A percentile compares a stretch with the other conserved stretches of the same genome.
phyloP scores from a whole-genome alignment of 2,888 invertebrate genomes.

The Nomada goodeniana region DNA sequence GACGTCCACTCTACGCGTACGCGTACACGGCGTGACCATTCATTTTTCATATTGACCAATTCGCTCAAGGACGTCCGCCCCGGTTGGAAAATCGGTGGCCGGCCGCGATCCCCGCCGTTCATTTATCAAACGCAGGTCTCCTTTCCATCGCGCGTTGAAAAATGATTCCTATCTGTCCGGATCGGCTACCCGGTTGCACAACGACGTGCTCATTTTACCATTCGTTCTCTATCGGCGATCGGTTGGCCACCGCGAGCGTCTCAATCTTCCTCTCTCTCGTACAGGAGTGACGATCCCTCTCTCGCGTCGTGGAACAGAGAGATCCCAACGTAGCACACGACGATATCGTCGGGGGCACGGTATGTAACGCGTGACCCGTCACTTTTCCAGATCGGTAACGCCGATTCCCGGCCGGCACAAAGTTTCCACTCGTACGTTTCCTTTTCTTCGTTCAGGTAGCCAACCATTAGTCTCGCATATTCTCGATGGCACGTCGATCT shows the following conservation, averaged over 20 bases:
- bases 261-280: constrained; percentile 63
- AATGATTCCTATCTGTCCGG: constrained; percentile 31
- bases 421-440: constrained; percentile 42
- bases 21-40: constrained; percentile 2
- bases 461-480: constrained; percentile 70
- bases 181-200: constrained; percentile 44
- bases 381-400: constrained; percentile 75
- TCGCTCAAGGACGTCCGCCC: constrained; percentile 48
- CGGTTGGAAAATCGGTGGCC: constrained; percentile 58
- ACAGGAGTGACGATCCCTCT: constrained; percentile 25
- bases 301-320: constrained; percentile 36
- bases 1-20: constrained; percentile 15
- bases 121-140: constrained; percentile 64
- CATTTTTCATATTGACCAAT: constrained; percentile 52
- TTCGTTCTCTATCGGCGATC: constrained; percentile 71
- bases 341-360: constrained; percentile 19
- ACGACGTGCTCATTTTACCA: constrained; percentile 71
- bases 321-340: background rate
- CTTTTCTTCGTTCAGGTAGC: constrained; percentile 64
- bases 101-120: constrained; percentile 33
- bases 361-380: constrained; percentile 67
- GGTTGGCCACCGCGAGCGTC: constrained; percentile 68
- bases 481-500: constrained; percentile 65
- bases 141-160: constrained; percentile 25
- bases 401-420: constrained; percentile 62